phyloP scores from a whole-genome alignment of 1,140 invertebrate genomes.

The Sogatella furcifera region DNA sequence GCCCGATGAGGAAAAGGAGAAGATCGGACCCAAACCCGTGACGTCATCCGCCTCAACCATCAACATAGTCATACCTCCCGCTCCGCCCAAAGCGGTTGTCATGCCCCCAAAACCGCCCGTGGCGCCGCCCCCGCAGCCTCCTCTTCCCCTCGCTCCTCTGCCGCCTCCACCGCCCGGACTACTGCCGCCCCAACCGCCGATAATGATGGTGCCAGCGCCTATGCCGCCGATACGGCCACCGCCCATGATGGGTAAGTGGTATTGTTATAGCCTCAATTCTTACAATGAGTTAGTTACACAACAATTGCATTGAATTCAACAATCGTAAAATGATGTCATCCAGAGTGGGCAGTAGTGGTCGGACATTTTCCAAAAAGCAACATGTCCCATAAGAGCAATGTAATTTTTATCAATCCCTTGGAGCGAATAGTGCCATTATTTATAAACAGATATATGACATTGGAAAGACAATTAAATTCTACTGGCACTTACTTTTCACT shows the following conservation, averaged over 20 bases:
- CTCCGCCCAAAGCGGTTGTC: slow-evolving; percentile 28
- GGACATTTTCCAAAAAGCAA: no score
- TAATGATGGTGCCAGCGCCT: slow-evolving; percentile 16
- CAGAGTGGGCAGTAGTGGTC: no score
- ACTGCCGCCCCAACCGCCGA: slow-evolving; percentile 35
- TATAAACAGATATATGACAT: no score
- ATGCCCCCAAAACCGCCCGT: slow-evolving; percentile 3
- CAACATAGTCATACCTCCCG: slow-evolving; percentile 23
- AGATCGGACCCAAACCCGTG: slow-evolving; percentile 73
- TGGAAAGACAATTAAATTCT: no score
- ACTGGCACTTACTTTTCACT: no score
- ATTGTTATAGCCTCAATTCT: no score
- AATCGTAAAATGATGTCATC: no score
- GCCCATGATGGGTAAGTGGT: not conserved
- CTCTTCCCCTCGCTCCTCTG: slow-evolving; percentile 24
- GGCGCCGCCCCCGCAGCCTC: not conserved
- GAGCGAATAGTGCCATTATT: no score
- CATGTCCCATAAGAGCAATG: no score
- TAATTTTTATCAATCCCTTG: no score
- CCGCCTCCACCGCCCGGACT: slow-evolving; percentile 40
- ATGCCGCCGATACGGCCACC: not conserved
- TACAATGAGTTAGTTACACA: no score
- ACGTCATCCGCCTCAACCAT: slow-evolving; percentile 25
- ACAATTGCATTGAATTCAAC: no score
- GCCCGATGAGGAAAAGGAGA: slow-evolving; percentile 89